Conservation (phyloP, 2,113 vertebrate species). For the Pseudois nayaur region DNA sequence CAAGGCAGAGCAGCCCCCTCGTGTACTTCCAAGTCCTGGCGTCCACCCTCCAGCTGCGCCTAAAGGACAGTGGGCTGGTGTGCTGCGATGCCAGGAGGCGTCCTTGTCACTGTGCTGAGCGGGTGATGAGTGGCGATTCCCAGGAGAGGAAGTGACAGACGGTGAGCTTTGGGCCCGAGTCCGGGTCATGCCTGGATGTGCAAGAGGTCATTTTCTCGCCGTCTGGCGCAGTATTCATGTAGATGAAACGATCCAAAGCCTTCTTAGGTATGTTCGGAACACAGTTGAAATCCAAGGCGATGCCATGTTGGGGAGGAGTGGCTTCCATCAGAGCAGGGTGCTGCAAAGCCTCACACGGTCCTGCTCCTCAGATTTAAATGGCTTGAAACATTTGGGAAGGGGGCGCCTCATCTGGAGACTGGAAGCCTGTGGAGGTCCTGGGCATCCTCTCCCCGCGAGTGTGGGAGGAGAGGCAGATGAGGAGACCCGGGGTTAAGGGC, state of each 20-base stretch:
- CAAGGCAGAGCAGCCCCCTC: no score
- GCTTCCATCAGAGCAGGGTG: not conserved
- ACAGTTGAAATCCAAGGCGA: not conserved
- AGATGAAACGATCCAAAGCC: not conserved
- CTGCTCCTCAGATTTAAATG: not conserved
- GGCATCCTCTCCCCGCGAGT: fast-evolving
- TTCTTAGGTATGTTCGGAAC: no score
- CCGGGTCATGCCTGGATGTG: not conserved
- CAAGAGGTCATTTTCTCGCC: not conserved
- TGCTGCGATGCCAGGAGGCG: not conserved
- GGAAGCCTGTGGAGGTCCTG: fast-evolving
- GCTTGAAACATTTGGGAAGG: not conserved
- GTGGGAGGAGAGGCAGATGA: not conserved
- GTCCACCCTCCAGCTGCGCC: not conserved
- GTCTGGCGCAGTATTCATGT: not conserved
- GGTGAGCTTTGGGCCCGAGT: not conserved
- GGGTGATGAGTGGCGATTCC: fast-evolving
- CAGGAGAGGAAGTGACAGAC: not conserved
- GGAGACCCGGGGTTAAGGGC: not conserved
- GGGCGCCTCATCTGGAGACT: not conserved
- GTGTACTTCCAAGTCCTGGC: fast-evolving
- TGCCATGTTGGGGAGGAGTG: not conserved
- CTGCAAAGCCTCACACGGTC: fast-evolving
- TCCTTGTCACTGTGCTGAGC: not conserved
- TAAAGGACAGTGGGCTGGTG: not conserved